phyloP scores from a whole-genome alignment of 2,113 vertebrate genomes.

The Machaerirhynchus nigripectus region DNA sequence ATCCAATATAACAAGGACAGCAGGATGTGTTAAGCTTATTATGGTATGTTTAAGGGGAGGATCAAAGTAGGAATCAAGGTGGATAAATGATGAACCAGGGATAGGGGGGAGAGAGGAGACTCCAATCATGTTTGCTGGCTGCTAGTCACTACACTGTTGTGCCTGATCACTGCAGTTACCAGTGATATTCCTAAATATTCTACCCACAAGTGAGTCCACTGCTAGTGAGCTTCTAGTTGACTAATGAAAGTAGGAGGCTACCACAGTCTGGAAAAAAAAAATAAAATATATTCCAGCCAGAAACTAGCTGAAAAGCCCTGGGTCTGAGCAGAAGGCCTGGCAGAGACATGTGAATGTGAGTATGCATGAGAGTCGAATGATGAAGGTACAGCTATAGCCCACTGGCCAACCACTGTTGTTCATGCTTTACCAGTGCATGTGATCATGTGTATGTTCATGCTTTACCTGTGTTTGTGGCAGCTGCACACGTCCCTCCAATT shows the following conservation, averaged over 20 bases:
- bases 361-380: accelerated
- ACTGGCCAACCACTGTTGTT: not conserved
- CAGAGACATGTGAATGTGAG: not conserved
- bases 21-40: not conserved
- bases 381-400: not conserved
- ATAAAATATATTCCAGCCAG: not conserved
- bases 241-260: not conserved
- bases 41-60: not conserved
- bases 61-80: not conserved
- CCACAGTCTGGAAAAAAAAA: not conserved
- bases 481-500: not conserved
- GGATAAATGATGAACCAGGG: not conserved
- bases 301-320: not conserved
- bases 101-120: not conserved
- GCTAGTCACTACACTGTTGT: not conserved
- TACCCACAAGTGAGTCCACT: not conserved
- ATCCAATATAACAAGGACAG: not conserved
- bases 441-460: not conserved
- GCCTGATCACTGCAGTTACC: not conserved
- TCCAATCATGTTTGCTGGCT: not conserved
- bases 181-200: not conserved
- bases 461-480: not conserved
- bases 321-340: not conserved
- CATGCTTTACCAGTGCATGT: not conserved
- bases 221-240: not conserved